Base-by-base conservation (phyloP, 2,113 vertebrate species). In the Chionodraco myersi region DNA sequence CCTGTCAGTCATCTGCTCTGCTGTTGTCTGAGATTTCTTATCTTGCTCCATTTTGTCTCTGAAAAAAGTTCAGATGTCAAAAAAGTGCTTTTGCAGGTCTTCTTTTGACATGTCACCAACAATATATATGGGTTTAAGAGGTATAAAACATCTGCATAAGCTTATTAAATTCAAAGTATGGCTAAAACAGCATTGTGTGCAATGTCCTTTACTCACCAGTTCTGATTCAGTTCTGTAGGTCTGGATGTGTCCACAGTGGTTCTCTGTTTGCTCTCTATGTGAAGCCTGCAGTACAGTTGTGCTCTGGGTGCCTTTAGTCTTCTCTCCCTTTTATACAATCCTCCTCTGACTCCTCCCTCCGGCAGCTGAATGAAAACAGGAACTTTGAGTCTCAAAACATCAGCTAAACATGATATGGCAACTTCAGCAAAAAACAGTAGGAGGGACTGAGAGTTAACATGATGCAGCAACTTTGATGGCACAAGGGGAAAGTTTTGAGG, bases 401-500 rank as follows among this genome's bases (percentile, higher is more conserved):
- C 10, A 45, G 86, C 85, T 82, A 85, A 93, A 83, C 92, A 62
- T 93, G 92, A 94, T 65, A 36, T 5, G 26, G 86, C 93, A 93
- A 65, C 62, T 84, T 88, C 67, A 76, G 68, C 70, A 67, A 52
- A 71, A 69, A 18, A 1, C 6, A 57, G 71, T 8, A 60, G 82
- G 87, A 82, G 83, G 88, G 79, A 58, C 54, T 10, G 11, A 57
- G 70, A 56, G 72, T 89, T 89, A 94, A 78, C 92, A 72, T 94
- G 92, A 94, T 57, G 16, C 69, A 69, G 88, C 89, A 84, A 74
- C 72, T 85, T 73, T 67, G 52, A 62, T 48, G 41, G 14, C 18
- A 16, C 21, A 13, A 44, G 18, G 41, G 56, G 16, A 60, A 49
- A 75, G 10, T 30, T 41, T 1, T 4, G 47, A 47, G 84, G 79